Percentiles rank a stretch among this genome's conserved stretches.
phyloP scores from a whole-genome alignment of 2,888 invertebrate genomes.

The Lepidochitona cinerea region DNA sequence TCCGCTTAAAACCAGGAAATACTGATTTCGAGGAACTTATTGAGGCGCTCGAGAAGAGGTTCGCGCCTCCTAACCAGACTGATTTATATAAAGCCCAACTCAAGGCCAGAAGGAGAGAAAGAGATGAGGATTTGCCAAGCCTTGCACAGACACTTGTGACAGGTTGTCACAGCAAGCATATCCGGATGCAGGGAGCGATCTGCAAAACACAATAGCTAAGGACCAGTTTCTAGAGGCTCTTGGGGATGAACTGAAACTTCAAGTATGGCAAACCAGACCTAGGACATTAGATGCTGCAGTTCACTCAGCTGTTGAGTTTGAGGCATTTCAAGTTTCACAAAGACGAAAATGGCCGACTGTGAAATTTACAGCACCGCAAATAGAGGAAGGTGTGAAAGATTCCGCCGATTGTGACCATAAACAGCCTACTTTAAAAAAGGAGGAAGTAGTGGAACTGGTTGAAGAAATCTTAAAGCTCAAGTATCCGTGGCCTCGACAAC shows the following conservation, averaged over 20 bases:
- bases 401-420: no score
- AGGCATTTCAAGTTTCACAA: slow-evolving; percentile 13
- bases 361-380: no score
- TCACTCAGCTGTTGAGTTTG: slow-evolving; percentile 13
- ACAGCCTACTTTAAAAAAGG: no score
- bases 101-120: no score
- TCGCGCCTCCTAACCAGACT: slow-evolving; percentile 12
- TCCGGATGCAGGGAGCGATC: background rate
- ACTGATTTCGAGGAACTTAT: background rate
- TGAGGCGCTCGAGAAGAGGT: slow-evolving; percentile 9
- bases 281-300: slow-evolving; percentile 17
- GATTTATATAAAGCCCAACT: slow-evolving; percentile 19
- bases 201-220: background rate
- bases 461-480: no score
- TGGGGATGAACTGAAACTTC: background rate
- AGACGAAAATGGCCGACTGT: no score
- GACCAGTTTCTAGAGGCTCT: slow-evolving; percentile 22
- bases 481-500: no score
- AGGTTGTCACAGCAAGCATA: background rate
- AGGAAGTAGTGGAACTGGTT: no score
- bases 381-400: no score
- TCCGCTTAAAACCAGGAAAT: background rate
- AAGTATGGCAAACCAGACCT: slow-evolving; percentile 3
- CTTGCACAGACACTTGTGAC: no score
- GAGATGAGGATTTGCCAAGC: no score